Base-by-base conservation (phyloP, 2,797 vertebrate species). In the Epinephelus coioides region DNA sequence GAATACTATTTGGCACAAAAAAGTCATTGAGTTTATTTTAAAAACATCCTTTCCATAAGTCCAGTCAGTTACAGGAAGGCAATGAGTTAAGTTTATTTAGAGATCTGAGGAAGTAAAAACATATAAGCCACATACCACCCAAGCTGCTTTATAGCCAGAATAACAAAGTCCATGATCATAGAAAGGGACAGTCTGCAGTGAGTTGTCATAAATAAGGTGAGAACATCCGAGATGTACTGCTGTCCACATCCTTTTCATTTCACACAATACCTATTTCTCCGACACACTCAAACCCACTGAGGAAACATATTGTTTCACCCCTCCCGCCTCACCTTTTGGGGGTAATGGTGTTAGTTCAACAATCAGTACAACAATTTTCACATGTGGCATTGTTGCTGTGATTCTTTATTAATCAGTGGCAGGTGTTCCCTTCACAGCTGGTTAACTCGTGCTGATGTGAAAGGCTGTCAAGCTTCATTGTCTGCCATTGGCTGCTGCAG, bases 391-490 rank as follows among this genome's bases (percentile, higher is more conserved):
- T 79, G 89, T 86, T 84, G 78, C 81, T 83, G 82, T 81, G 79
- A 90, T 88, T 88, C 80, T 91, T 81, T 89, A 92, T 93, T 94
- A 94, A 90, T 83, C 84, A 82, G 82, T 66, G 62, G 90, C 90
- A 93, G 90, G 90, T 91, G 88, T 92, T 94, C 74, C 80, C 84
- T 93, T 94, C 89, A 94, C 90, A 92, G 92, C 84, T 94, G 89
- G 90, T 93, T 94, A 92, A 83, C 78, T 74, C 27, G 2, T 54
- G 73, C 81, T 86, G 90, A 92, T 87, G 86, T 88, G 84, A 86
- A 83, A 89, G 59, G 77, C 88, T 87, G 90, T 91, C 82, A 77
- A 15, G 91, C 87, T 71, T 74, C 81, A 64, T 81, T 82, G 83
- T 86, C 79, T 85, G 73, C 81, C 59, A 72, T 40, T 76, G 64